Conservation (phyloP, 2,888 invertebrate species). For the Meta bourneti region DNA sequence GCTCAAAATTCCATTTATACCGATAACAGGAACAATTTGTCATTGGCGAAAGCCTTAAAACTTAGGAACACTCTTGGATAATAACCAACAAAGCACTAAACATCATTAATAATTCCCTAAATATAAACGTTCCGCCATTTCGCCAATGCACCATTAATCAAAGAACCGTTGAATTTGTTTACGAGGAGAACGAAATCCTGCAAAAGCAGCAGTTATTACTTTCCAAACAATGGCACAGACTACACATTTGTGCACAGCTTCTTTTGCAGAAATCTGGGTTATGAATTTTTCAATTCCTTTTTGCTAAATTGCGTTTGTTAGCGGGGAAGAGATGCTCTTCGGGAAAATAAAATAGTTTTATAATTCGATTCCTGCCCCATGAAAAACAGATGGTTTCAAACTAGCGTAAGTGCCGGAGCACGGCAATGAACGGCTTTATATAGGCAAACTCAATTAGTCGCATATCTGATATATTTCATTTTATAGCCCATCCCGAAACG, state of each 20-base stretch:
- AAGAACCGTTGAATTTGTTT: not conserved
- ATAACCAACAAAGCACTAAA: not conserved
- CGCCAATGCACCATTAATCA: not conserved
- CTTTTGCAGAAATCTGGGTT: not conserved
- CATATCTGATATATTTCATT: conserved; percentile 31
- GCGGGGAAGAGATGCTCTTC: not conserved
- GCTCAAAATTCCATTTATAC: conserved; percentile 23
- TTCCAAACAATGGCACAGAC: not conserved
- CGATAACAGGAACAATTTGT: conserved; percentile 8
- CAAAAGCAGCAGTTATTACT: no score
- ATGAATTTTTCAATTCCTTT: conserved; percentile 8
- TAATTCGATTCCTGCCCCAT: not conserved
- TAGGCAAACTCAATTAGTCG: conserved; percentile 17
- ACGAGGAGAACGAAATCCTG: not conserved
- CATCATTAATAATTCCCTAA: not conserved
- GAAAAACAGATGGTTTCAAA: conserved; percentile 18
- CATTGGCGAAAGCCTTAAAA: not conserved
- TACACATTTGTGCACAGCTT: not conserved
- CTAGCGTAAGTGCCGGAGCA: conserved; percentile 4
- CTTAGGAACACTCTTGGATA: not conserved
- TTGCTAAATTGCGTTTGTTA: not conserved
- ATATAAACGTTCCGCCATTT: not conserved
- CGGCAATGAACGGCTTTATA: not conserved
- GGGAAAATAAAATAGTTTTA: conserved; percentile 14
- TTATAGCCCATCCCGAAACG: not conserved